Evolutionary conservation across 2,888 invertebrate species (phyloP).

Genomic region (Pollenia griseotomentosa): DNA sequence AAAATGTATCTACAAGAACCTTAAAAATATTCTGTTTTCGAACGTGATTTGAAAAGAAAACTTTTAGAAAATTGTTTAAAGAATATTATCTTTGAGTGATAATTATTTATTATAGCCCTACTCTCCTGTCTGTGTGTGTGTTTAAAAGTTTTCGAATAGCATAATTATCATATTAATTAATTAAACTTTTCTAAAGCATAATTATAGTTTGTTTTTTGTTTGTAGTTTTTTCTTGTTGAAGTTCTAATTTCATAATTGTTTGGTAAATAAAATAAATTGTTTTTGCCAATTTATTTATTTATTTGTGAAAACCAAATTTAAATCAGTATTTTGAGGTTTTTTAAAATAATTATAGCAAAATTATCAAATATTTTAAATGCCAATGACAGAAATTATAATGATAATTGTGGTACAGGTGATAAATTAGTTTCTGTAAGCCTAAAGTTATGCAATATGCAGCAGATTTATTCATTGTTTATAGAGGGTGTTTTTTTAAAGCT

Average conservation of each 20-base stretch:
- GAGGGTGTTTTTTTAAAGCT: too few species aligned
- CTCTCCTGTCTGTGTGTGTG: too few species aligned
- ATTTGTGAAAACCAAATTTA: constrained; percentile 18
- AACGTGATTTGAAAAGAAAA: too few species aligned
- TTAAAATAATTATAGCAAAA: constrained; percentile 4
- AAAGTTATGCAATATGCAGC: not conserved
- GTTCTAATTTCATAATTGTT: constrained; percentile 1
- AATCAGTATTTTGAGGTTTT: constrained; percentile 26
- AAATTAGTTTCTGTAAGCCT: not conserved
- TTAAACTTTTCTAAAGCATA: not conserved
- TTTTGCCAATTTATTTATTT: constrained; percentile 3
- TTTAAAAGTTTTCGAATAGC: too few species aligned
- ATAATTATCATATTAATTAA: not conserved
- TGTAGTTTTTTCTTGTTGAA: not conserved
- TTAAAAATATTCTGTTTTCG: too few species aligned
- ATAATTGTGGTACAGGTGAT: not conserved
- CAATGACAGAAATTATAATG: not conserved
- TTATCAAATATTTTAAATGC: not conserved
- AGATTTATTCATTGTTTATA: not conserved
- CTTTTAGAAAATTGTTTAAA: too few species aligned
- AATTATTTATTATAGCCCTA: too few species aligned
- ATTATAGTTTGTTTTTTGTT: constrained; percentile 1
- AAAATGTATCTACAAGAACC: too few species aligned
- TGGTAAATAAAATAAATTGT: constrained; percentile 20
- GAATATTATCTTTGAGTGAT: too few species aligned